Percentiles rank a stretch among this genome's conserved stretches.
Evolutionary conservation across 2,113 vertebrate genomes (phyloP).

Genomic region (Pyxicephalus adspersus): DNA sequence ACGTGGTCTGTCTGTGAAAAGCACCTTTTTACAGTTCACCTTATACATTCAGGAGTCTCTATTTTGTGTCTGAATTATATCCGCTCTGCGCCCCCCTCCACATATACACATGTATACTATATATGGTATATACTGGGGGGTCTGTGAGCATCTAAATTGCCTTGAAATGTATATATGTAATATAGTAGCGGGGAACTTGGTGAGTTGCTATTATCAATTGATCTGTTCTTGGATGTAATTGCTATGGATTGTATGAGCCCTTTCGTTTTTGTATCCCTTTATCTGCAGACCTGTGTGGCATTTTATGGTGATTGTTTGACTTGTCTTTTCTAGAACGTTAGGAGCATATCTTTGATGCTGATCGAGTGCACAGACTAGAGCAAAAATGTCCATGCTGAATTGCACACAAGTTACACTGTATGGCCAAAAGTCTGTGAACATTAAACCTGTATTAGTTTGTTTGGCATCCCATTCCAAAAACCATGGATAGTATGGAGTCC

Average conservation of each 20-base stretch:
- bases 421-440: too few species aligned
- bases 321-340: background rate
- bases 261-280: background rate
- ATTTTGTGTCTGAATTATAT: background rate
- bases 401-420: too few species aligned
- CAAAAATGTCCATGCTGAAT: background rate
- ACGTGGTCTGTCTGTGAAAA: background rate
- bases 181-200: background rate
- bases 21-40: background rate
- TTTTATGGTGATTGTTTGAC: background rate
- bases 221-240: background rate
- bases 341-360: background rate
- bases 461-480: too few species aligned
- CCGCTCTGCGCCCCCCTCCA: background rate
- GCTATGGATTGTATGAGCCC: background rate
- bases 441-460: too few species aligned
- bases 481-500: too few species aligned
- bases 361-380: background rate
- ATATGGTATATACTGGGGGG: background rate
- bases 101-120: background rate
- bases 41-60: background rate
- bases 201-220: background rate
- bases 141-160: background rate
- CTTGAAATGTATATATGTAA: constrained; percentile 36
- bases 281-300: too few species aligned